Conservation (phyloP, 2,113 vertebrate species). For the Perca fluviatilis region DNA sequence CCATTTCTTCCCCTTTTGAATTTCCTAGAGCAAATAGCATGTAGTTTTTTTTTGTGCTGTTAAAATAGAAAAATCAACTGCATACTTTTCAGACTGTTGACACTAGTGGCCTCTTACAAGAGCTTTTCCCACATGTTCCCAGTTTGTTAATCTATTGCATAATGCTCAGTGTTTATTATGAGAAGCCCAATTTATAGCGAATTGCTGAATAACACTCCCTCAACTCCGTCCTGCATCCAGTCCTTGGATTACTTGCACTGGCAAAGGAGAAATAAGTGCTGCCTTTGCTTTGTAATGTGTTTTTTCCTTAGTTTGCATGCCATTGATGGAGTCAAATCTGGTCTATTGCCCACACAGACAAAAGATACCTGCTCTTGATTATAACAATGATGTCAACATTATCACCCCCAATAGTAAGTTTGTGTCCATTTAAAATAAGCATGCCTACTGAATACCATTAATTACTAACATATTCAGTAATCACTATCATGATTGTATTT, state of each 20-base stretch:
- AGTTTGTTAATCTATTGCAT: conserved; percentile 14
- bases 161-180: conserved; percentile 5
- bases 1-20: conserved; percentile 24
- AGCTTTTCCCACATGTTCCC: conserved; percentile 4
- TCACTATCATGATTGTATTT: background rate
- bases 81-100: conserved; percentile 10
- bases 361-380: conserved; percentile 12
- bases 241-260: background rate
- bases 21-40: conserved; percentile 54
- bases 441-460: conserved; percentile 23
- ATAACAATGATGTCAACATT: conserved; percentile 22
- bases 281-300: conserved; percentile 27
- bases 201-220: conserved; percentile 18
- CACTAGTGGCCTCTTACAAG: background rate
- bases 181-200: background rate
- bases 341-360: conserved; percentile 8
- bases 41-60: conserved; percentile 61
- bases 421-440: conserved; percentile 38
- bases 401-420: background rate
- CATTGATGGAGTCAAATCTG: conserved; percentile 37
- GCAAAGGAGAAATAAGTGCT: conserved; percentile 20
- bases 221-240: background rate
- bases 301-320: conserved; percentile 44
- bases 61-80: conserved; percentile 27
- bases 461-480: conserved; percentile 36